These are phyloP conservation scores for Harpagoxenus sublaevis DNA, from an alignment of 2,888 invertebrate species.

Conservation along the genomic window DNA sequence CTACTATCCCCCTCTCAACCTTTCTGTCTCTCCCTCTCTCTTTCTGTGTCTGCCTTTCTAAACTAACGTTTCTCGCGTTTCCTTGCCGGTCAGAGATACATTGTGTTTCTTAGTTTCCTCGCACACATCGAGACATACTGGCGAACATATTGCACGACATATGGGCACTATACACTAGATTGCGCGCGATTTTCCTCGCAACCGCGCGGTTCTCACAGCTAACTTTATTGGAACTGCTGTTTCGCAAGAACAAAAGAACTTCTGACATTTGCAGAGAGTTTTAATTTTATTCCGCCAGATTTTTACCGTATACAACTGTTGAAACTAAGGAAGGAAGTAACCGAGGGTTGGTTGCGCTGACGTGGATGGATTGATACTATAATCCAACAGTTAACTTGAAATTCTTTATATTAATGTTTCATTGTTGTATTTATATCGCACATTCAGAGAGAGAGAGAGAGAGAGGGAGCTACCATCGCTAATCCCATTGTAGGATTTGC, in stretches of 20 bases:
- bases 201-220: slow-evolving; percentile 6
- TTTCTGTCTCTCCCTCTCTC: background rate
- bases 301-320: background rate
- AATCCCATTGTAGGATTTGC: background rate
- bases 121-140: slow-evolving; percentile 10
- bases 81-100: background rate
- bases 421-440: background rate
- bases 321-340: background rate
- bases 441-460: no score
- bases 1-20: background rate
- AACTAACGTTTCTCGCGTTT: background rate
- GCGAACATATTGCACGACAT: slow-evolving; percentile 29
- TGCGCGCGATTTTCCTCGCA: slow-evolving; percentile 25
- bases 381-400: background rate
- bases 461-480: background rate
- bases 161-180: slow-evolving; percentile 17
- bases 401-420: background rate
- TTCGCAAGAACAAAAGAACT: slow-evolving; percentile 23
- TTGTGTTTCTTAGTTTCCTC: background rate
- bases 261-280: slow-evolving; percentile 14
- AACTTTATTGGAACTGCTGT: slow-evolving; percentile 36
- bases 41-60: background rate
- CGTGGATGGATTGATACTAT: background rate
- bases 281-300: slow-evolving; percentile 23
- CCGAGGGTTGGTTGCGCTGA: background rate